Evolutionary conservation across 2,113 vertebrate genomes (phyloP).

Genomic region (Albula goreensis): DNA sequence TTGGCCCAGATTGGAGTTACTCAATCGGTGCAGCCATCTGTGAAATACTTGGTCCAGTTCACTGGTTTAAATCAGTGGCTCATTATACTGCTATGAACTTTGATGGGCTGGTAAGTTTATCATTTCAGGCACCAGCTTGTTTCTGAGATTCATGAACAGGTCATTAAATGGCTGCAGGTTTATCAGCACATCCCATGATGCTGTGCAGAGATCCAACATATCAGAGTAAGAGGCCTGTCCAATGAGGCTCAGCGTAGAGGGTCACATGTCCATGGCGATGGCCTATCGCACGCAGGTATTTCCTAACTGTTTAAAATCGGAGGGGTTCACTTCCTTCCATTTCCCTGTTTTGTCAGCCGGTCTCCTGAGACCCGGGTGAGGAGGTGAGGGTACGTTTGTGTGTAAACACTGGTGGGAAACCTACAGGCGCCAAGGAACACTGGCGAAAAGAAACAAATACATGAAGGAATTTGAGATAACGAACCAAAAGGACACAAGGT

Average conservation of each 20-base stretch:
- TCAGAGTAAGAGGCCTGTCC: not conserved
- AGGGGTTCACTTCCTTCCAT: conserved; percentile 32
- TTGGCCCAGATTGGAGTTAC: too few relatives aligned
- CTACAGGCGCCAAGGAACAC: not conserved
- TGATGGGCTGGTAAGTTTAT: too few relatives aligned
- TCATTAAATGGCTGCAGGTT: too few relatives aligned
- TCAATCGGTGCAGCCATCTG: too few relatives aligned
- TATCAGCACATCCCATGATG: too few relatives aligned
- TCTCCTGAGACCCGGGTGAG: not conserved
- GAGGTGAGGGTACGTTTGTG: not conserved
- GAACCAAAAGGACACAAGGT: too few relatives aligned
- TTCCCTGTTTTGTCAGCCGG: not conserved
- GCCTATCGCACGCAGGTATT: not conserved
- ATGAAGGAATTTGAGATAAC: not conserved
- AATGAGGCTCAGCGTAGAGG: not conserved
- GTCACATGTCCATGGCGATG: not conserved
- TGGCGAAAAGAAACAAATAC: not conserved
- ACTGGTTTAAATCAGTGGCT: too few relatives aligned
- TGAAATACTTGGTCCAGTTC: too few relatives aligned
- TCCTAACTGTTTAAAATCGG: not conserved
- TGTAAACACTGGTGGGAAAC: not conserved
- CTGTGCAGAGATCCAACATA: too few relatives aligned
- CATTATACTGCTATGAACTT: too few relatives aligned
- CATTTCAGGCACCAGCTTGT: too few relatives aligned
- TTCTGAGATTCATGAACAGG: too few relatives aligned